Evolutionary conservation across 1,140 invertebrate genomes (phyloP), one percentile per base, ranked within the genome.

Genomic region (Amyelois transitella): DNA sequence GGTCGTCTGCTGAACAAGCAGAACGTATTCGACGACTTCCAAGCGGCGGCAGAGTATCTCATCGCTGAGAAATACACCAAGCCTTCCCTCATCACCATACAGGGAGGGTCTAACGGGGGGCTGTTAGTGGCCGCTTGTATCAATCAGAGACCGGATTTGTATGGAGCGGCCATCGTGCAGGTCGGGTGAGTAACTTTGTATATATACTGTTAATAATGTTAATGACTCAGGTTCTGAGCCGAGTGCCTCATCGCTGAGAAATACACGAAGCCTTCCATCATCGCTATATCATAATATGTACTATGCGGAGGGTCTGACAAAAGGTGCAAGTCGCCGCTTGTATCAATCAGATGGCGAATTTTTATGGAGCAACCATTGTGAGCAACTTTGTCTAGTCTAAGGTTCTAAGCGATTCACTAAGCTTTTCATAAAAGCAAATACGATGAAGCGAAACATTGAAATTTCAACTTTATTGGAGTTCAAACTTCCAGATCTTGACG

Each of bases 1-100:
- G 98, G 98, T 8, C 92, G 95, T 18, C 90, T 97, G 45, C 90
- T 94, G 0, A 98, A 99, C 63, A 99, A 99, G 82, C 98, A 99
- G 89, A 99, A 99, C 89, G 94, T 94, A 32, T 99, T 99, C 86
- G 94, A 99, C 88, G 98, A 99, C 89, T 99, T 99, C 86, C 95
- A 96, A 77, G 89, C 91, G 58, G 97, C 97, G 14, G 98, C 96
- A 0, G 93, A 99, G 86, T 98, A 96, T 89, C 91, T 99, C 8
- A 92, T 98, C 25, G 73, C 91, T 10, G 91, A 96, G 60, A 92
- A 94, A 12, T 99, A 98, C 78, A 98, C 97, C 0, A 89, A 80
- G 19, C 86, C 91, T 12, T 83, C 91, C 45, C 94, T 94, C 83
- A 88, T 99, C 25, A 93, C 92, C 1, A 98, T 98, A 66, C 94